Conservation (phyloP, 1,140 invertebrate genomes). For the Drosophila arizonae region DNA sequence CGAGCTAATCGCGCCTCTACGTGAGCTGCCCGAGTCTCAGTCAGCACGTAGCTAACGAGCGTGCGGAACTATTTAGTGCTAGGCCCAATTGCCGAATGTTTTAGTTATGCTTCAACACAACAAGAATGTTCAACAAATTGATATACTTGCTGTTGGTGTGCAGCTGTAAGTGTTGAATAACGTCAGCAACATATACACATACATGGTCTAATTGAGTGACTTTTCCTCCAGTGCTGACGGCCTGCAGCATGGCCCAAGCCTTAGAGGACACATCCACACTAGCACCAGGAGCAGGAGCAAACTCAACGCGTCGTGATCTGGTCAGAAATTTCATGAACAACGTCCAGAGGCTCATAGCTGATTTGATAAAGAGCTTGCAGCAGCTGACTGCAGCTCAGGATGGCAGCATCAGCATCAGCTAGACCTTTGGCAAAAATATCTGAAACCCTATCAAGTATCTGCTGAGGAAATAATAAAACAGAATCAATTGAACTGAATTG, state of each 20-base stretch:
- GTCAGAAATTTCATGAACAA: conserved; percentile 45
- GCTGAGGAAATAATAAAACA: background rate
- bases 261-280: background rate
- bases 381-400: conserved; percentile 11
- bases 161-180: conserved; percentile 16
- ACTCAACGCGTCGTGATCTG: conserved; percentile 22
- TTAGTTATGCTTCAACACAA: conserved; percentile 13
- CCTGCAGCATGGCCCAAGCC: conserved; percentile 5
- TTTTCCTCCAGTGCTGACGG: background rate
- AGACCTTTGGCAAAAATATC: background rate
- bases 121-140: conserved; percentile 19
- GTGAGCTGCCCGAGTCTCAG: background rate
- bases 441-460: background rate
- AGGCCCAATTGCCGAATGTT: background rate
- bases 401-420: conserved; percentile 1
- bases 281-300: conserved; percentile 1
- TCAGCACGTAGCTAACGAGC: conserved; percentile 19
- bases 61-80: conserved; percentile 24
- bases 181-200: background rate
- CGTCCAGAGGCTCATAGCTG: conserved; percentile 46
- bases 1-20: conserved; percentile 18
- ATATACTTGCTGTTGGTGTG: conserved; percentile 4
- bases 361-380: conserved; percentile 37
- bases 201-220: background rate
- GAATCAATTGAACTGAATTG: background rate